Conservation (phyloP, 1,140 invertebrate species). For the Macrostomum lignano region DNA sequence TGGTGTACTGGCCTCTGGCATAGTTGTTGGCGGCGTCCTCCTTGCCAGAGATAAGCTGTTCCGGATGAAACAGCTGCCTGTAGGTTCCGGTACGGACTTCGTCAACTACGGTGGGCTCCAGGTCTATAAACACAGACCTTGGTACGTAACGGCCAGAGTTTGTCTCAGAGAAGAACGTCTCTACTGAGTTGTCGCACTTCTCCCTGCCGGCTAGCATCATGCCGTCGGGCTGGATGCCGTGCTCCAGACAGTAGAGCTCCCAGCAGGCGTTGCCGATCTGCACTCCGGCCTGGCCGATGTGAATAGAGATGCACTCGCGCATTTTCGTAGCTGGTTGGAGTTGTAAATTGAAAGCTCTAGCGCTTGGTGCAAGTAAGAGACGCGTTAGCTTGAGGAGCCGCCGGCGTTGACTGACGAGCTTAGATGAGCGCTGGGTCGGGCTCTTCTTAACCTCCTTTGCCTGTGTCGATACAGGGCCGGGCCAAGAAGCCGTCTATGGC, state of each 20-base stretch:
- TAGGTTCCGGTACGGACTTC: slow-evolving; percentile 16
- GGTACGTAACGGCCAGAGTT: slow-evolving; percentile 4
- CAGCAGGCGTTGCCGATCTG: slow-evolving; percentile 6
- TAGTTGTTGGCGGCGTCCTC: slow-evolving; percentile 43
- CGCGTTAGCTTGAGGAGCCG: too few species aligned
- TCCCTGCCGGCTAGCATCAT: not conserved
- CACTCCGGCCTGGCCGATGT: slow-evolving; percentile 7
- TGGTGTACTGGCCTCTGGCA: slow-evolving; percentile 34
- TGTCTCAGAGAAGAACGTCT: slow-evolving; percentile 6
- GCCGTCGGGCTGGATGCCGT: slow-evolving; percentile 1
- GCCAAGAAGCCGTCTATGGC: too few species aligned
- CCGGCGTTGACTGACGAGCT: too few species aligned
- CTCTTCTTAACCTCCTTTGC: too few species aligned
- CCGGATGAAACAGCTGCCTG: slow-evolving; percentile 16
- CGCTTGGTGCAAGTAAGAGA: too few species aligned
- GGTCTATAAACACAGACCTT: slow-evolving; percentile 5
- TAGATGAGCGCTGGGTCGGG: too few species aligned
- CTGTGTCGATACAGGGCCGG: too few species aligned
- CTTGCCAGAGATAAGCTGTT: slow-evolving; percentile 29
- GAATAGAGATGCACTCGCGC: too few species aligned
- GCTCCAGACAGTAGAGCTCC: slow-evolving; percentile 7
- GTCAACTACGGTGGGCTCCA: slow-evolving; percentile 10
- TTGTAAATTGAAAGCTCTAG: too few species aligned
- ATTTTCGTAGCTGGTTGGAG: too few species aligned
- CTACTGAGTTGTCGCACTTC: slow-evolving; percentile 9